Evolutionary conservation across 2,888 invertebrate genomes (phyloP).

Genomic region (Torymus auratus): DNA sequence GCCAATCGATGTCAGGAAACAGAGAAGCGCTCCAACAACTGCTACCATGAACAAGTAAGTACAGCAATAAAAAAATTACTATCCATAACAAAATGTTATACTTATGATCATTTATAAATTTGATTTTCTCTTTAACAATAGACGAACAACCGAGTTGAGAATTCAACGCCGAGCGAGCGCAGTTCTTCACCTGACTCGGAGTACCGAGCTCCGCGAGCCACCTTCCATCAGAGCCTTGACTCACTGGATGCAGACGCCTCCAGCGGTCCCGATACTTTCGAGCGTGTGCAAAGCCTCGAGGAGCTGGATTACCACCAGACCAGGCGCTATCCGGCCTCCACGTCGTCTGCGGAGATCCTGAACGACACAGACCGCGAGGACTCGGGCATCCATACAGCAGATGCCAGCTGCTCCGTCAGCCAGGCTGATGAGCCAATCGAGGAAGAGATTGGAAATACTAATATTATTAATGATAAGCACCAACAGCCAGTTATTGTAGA

Average conservation of each 20-base stretch:
- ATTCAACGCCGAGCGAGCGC: constrained; percentile 72
- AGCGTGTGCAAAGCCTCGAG: constrained; percentile 82
- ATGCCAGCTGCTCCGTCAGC: constrained; percentile 85
- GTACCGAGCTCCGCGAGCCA: constrained; percentile 69
- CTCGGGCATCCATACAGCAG: constrained; percentile 87
- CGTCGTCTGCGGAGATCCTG: constrained; percentile 81
- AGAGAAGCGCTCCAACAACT: constrained; percentile 65
- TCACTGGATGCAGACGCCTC: constrained; percentile 81
- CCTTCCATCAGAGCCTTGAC: constrained; percentile 82
- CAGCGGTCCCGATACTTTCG: constrained; percentile 78
- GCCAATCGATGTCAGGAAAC: constrained; percentile 78
- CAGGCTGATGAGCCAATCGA: constrained; percentile 87
- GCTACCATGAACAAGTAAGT: constrained; percentile 68
- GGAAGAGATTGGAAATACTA: constrained; percentile 65
- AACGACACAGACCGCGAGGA: constrained; percentile 86
- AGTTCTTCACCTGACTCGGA: constrained; percentile 74
- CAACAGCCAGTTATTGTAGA: constrained; percentile 62
- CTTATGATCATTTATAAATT: background rate
- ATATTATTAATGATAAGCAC: constrained; percentile 60
- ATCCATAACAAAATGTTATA: too few relatives aligned
- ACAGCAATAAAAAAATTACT: too few relatives aligned
- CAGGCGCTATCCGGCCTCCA: constrained; percentile 72
- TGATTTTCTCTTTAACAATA: background rate
- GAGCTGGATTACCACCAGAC: constrained; percentile 77
- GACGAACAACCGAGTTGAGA: constrained; percentile 62